Percentiles rank a stretch among this genome's conserved stretches.
Evolutionary conservation across 1,140 invertebrate species (phyloP).

Genomic region (Diorhabda sublineata): DNA sequence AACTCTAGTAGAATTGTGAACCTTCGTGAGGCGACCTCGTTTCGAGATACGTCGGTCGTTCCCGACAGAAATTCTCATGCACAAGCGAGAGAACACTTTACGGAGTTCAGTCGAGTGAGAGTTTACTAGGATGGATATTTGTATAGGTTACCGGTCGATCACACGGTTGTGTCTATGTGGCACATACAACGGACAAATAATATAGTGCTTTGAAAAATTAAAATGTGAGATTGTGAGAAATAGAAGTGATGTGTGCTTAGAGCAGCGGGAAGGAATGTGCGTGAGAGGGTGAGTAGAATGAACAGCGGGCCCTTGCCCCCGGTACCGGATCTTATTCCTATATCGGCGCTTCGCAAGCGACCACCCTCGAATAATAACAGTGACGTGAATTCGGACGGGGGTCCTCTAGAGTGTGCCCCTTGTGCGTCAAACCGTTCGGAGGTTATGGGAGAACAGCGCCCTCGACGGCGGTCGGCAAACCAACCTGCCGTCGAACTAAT

Average conservation of each 20-base stretch:
- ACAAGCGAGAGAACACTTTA: conserved; percentile 29
- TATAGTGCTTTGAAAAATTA: conserved; percentile 9
- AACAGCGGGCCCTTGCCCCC: conserved; percentile 44
- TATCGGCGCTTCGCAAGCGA: conserved; percentile 41
- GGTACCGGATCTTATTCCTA: conserved; percentile 46
- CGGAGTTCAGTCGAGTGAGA: conserved; percentile 31
- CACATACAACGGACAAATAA: not conserved
- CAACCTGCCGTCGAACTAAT: conserved; percentile 41
- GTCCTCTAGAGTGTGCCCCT: conserved; percentile 24
- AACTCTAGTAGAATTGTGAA: conserved; percentile 34
- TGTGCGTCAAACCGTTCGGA: conserved; percentile 28
- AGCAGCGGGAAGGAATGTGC: conserved; percentile 19
- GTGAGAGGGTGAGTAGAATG: conserved; percentile 35
- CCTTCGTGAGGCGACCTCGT: conserved; percentile 20
- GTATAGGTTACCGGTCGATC: conserved; percentile 3
- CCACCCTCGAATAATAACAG: conserved; percentile 30
- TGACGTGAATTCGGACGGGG: conserved; percentile 20
- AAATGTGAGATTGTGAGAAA: conserved; percentile 12
- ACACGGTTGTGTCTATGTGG: not conserved
- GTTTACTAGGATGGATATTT: conserved; percentile 20
- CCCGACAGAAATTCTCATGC: conserved; percentile 38
- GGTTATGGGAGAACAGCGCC: conserved; percentile 45
- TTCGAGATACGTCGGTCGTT: conserved; percentile 28
- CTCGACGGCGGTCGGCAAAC: conserved; percentile 38
- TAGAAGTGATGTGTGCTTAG: conserved; percentile 16